Evolutionary conservation across 2,797 vertebrate species (phyloP).

Genomic region (Tamandua tetradactyla): DNA sequence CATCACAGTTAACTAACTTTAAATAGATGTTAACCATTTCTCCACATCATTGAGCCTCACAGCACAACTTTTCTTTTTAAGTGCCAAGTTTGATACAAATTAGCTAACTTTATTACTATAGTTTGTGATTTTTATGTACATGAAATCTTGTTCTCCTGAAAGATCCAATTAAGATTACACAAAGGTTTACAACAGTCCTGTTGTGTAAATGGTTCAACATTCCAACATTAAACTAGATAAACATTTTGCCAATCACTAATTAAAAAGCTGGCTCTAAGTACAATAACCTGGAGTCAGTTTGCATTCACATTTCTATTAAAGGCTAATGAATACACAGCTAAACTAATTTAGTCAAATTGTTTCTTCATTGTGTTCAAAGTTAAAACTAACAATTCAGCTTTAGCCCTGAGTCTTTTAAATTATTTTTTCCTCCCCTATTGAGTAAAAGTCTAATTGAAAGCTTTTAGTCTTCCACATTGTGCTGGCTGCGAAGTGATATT

Average conservation of each 20-base stretch:
- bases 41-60: slow-evolving; percentile 37
- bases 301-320: slow-evolving; percentile 80
- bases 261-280: slow-evolving; percentile 78
- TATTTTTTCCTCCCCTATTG: slow-evolving; percentile 82
- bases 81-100: slow-evolving; percentile 68
- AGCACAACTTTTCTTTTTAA: slow-evolving; percentile 35
- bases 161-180: slow-evolving; percentile 72
- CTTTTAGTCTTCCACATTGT: slow-evolving; percentile 83
- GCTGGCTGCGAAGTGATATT: slow-evolving; percentile 79
- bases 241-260: slow-evolving; percentile 81
- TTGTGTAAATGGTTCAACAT: slow-evolving; percentile 70
- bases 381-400: slow-evolving; percentile 82
- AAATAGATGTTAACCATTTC: slow-evolving; percentile 63
- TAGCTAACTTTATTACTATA: slow-evolving; percentile 68
- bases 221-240: slow-evolving; percentile 65
- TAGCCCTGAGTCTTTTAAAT: slow-evolving; percentile 83
- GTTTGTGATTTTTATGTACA: slow-evolving; percentile 62
- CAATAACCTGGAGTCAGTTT: slow-evolving; percentile 80
- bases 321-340: slow-evolving; percentile 84
- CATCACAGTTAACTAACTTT: slow-evolving; percentile 47
- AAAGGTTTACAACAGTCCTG: slow-evolving; percentile 68
- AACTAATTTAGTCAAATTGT: slow-evolving; percentile 85
- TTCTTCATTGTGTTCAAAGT: slow-evolving; percentile 83
- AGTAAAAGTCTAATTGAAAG: slow-evolving; percentile 86
- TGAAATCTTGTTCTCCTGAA: slow-evolving; percentile 68